A percentile compares a stretch with the other conserved stretches of the same genome.
Evolutionary conservation across 2,888 invertebrate species (phyloP).

Genomic region (Drosophila multiciliata): DNA sequence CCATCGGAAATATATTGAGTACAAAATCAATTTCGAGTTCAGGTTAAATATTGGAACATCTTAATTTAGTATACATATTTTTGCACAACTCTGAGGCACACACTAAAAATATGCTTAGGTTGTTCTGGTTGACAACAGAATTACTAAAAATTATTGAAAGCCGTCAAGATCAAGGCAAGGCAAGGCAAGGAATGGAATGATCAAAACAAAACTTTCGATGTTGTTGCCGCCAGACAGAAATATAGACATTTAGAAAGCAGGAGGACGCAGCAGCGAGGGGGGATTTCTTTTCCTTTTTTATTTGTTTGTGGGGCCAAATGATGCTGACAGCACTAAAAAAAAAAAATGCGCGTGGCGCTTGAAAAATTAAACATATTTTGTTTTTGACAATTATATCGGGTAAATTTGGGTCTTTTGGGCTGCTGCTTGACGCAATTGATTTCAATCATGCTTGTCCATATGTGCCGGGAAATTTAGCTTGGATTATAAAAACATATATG

Average conservation of each 20-base stretch:
- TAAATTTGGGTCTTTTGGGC: slow-evolving; percentile 20
- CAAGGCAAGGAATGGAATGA: slow-evolving; percentile 34
- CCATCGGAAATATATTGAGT: not conserved
- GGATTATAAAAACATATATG: slow-evolving; percentile 21
- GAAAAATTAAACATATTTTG: slow-evolving; percentile 18
- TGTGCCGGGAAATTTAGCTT: slow-evolving; percentile 18
- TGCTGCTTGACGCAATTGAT: slow-evolving; percentile 50
- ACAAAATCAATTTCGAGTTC: not conserved
- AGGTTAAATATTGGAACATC: not conserved
- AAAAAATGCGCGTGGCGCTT: slow-evolving; percentile 52
- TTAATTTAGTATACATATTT: not conserved
- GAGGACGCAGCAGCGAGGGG: not conserved
- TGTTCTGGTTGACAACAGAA: slow-evolving; percentile 67
- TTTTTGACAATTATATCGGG: slow-evolving; percentile 22
- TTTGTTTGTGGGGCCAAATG: slow-evolving; percentile 9
- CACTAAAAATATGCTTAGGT: slow-evolving; percentile 65
- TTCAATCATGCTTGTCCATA: slow-evolving; percentile 42
- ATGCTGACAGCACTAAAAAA: slow-evolving; percentile 33
- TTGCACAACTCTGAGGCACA: slow-evolving; percentile 27
- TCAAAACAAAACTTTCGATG: slow-evolving; percentile 70
- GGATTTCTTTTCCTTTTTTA: not conserved
- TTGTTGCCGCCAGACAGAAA: slow-evolving; percentile 17
- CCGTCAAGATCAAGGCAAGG: slow-evolving; percentile 76
- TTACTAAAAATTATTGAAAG: slow-evolving; percentile 41
- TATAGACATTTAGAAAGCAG: slow-evolving; percentile 21